Conservation (phyloP, 1,140 invertebrate genomes). For the Chlorops oryzae region DNA sequence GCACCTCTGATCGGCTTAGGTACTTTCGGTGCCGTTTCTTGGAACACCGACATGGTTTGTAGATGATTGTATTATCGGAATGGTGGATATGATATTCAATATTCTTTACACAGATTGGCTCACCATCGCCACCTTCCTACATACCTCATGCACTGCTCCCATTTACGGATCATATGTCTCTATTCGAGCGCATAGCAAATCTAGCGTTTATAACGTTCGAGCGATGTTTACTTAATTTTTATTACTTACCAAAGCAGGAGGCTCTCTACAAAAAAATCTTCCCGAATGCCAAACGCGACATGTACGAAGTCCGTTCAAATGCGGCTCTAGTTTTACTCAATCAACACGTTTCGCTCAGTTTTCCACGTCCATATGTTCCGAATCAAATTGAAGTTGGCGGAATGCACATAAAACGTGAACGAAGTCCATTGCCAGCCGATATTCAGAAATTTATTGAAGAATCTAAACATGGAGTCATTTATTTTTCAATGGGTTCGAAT, state of each 20-base stretch:
- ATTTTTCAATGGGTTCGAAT: conserved; percentile 60
- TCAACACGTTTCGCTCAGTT: conserved; percentile 51
- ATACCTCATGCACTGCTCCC: conserved; percentile 35
- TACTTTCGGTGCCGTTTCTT: conserved; percentile 36
- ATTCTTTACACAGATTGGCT: conserved; percentile 32
- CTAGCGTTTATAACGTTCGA: conserved; percentile 22
- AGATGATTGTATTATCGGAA: not conserved
- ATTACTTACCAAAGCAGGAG: conserved; percentile 36
- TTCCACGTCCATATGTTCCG: conserved; percentile 50
- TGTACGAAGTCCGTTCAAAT: conserved; percentile 41
- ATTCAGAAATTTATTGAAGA: conserved; percentile 53
- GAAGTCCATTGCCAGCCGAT: conserved; percentile 43
- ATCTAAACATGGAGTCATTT: conserved; percentile 55
- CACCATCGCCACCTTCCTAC: conserved; percentile 43
- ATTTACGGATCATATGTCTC: conserved; percentile 45
- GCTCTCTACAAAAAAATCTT: conserved; percentile 44
- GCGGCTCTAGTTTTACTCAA: conserved; percentile 53
- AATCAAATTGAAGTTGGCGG: conserved; percentile 56
- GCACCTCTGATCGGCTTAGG: conserved; percentile 40
- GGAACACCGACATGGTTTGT: conserved; percentile 28
- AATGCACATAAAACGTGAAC: conserved; percentile 49
- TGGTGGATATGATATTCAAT: not conserved
- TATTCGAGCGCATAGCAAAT: conserved; percentile 48
- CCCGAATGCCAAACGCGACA: conserved; percentile 25
- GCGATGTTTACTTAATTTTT: conserved; percentile 13